Conservation (phyloP, 2,797 vertebrate genomes). For the Hoplostethus mediterraneus region DNA sequence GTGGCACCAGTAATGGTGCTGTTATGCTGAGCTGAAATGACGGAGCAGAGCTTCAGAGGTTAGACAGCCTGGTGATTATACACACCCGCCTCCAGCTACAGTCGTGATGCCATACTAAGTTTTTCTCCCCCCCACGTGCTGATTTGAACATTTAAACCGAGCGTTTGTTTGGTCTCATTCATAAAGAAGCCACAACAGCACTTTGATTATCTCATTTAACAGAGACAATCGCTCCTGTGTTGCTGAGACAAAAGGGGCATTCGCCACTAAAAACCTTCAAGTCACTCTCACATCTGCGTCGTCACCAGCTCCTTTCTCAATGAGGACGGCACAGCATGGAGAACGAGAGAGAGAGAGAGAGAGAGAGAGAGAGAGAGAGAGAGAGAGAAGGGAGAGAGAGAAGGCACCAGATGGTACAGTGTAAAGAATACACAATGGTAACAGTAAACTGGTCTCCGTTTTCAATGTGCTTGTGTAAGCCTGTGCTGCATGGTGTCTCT, state of each 20-base stretch:
- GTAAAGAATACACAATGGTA: constrained; percentile 78
- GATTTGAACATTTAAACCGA: constrained; percentile 22
- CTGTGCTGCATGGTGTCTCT: constrained; percentile 14
- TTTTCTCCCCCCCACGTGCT: not conserved
- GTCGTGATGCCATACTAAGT: constrained; percentile 1
- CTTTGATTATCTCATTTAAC: constrained; percentile 10
- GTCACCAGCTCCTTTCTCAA: constrained; percentile 34
- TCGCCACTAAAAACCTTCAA: constrained; percentile 19
- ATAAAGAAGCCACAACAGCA: constrained; percentile 29
- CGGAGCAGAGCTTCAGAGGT: constrained; percentile 9
- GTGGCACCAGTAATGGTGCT: constrained; percentile 27
- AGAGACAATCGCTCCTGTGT: constrained; percentile 59
- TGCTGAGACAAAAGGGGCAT: constrained; percentile 50
- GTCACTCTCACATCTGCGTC: constrained; percentile 49
- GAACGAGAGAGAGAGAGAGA: constrained; percentile 13
- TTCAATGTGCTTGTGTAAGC: constrained; percentile 64
- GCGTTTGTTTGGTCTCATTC: constrained; percentile 30
- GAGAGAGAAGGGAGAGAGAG: constrained; percentile 24
- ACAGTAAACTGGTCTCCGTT: constrained; percentile 65
- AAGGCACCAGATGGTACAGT: constrained; percentile 81
- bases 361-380: constrained; percentile 34
- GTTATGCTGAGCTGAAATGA: constrained; percentile 47
- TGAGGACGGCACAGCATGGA: constrained; percentile 15
- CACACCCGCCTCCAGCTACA: constrained; percentile 3
- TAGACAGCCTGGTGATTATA: constrained; percentile 33